These are phyloP conservation scores for Epistrophella euchroma DNA, from an alignment of 2,888 invertebrate species.

Conservation along the genomic window DNA sequence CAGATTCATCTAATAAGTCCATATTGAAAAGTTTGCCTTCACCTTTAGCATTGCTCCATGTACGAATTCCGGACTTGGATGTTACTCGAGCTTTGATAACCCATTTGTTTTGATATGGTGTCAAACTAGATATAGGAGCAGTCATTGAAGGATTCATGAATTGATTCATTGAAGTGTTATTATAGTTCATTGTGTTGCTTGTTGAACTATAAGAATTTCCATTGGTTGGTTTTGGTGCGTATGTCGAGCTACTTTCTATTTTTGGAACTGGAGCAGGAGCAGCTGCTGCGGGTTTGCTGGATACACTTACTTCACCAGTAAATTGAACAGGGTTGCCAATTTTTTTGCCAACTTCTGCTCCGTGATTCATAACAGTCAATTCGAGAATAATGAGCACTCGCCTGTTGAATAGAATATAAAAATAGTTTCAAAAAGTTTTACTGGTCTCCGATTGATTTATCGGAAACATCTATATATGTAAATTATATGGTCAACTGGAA, in stretches of 20 bases:
- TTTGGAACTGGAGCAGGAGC: conserved; percentile 74
- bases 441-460: too few relatives aligned
- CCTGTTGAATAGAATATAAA: conserved; percentile 84
- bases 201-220: conserved; percentile 20
- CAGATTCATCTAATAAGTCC: conserved; percentile 96
- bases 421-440: too few relatives aligned
- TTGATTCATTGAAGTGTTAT: conserved; percentile 78
- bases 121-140: conserved; percentile 91
- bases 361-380: conserved; percentile 89
- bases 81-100: conserved; percentile 95
- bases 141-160: conserved; percentile 84
- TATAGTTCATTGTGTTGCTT: conserved; percentile 71
- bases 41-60: conserved; percentile 96
- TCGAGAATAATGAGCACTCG: conserved; percentile 94
- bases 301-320: conserved; percentile 80
- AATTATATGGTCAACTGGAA: too few relatives aligned
- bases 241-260: conserved; percentile 55
- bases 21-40: conserved; percentile 97
- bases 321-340: conserved; percentile 93
- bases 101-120: conserved; percentile 98
- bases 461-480: too few relatives aligned
- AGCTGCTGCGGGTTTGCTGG: conserved; percentile 75
- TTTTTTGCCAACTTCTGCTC: conserved; percentile 89
- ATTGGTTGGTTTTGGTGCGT: conserved; percentile 73
- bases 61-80: conserved; percentile 91